A percentile compares a stretch with the other conserved stretches of the same genome.
phyloP scores from a whole-genome alignment of 2,797 vertebrate genomes.

The Gymnothorax javanicus region DNA sequence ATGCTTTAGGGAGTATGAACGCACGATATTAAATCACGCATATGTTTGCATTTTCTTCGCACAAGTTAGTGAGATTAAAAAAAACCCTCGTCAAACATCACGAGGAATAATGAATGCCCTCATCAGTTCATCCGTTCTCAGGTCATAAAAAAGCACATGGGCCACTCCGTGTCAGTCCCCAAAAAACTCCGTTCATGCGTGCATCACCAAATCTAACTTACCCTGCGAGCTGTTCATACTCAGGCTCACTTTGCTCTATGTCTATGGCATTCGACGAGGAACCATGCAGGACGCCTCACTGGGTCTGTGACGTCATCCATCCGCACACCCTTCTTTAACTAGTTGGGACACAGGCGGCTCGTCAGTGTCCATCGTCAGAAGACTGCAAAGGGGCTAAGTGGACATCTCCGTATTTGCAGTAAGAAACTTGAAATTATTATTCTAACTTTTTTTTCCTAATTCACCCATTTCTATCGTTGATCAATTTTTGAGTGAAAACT shows the following conservation, averaged over 20 bases:
- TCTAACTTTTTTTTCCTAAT: background rate
- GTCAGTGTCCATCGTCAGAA: conserved; percentile 18
- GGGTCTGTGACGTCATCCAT: conserved; percentile 27
- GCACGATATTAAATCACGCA: too few species aligned
- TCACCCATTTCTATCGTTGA: background rate
- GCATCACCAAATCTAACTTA: background rate
- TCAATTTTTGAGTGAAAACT: background rate
- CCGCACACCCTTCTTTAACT: conserved; percentile 23
- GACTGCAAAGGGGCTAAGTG: background rate
- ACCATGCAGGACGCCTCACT: background rate
- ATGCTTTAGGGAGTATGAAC: too few species aligned
- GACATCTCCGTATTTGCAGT: conserved; percentile 7
- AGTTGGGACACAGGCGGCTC: background rate
- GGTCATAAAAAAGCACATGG: too few species aligned
- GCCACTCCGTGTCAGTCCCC: too few species aligned
- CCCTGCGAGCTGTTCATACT: background rate
- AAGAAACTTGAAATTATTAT: conserved; percentile 15
- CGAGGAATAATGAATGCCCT: too few species aligned
- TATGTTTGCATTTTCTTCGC: too few species aligned
- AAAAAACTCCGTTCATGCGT: background rate
- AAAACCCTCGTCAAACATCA: too few species aligned
- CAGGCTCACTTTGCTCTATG: background rate
- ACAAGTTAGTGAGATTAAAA: too few species aligned
- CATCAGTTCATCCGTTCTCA: too few species aligned
- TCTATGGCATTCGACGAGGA: background rate